Conservation (phyloP, 2,888 invertebrate genomes). For the Subacronicta megacephala region DNA sequence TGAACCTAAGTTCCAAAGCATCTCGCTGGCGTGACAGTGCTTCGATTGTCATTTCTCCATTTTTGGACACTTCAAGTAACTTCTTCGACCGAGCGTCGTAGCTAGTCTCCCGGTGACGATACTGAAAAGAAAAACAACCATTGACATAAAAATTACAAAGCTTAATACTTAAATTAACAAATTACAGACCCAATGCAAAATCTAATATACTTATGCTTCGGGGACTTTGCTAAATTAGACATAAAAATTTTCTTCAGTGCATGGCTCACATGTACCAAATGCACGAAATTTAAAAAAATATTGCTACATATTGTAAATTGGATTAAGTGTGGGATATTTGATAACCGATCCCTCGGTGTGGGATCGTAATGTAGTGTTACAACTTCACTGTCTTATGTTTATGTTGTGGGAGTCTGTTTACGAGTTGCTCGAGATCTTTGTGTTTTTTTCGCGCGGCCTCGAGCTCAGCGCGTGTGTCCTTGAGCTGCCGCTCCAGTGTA, state of each 20-base stretch:
- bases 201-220: no score
- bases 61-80: slow-evolving; percentile 80
- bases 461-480: slow-evolving; percentile 74
- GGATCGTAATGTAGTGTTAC: slow-evolving; percentile 68
- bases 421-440: slow-evolving; percentile 83
- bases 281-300: slow-evolving; percentile 4
- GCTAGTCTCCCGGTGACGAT: slow-evolving; percentile 78
- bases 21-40: slow-evolving; percentile 79
- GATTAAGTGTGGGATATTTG: slow-evolving; percentile 23
- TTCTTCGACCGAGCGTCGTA: slow-evolving; percentile 81
- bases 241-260: neutral
- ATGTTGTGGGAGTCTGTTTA: slow-evolving; percentile 73
- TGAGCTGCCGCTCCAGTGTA: slow-evolving; percentile 78
- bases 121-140: slow-evolving; percentile 62
- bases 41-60: slow-evolving; percentile 82
- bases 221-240: no score
- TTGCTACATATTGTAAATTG: slow-evolving; percentile 5
- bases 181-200: no score
- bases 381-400: slow-evolving; percentile 69
- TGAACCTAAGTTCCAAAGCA: slow-evolving; percentile 80
- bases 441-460: slow-evolving; percentile 76
- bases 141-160: slow-evolving; percentile 4
- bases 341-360: slow-evolving; percentile 36
- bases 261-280: no score
- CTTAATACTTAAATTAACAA: no score